phyloP scores from a whole-genome alignment of 2,113 vertebrate species.

The Puntigrus tetrazona region DNA sequence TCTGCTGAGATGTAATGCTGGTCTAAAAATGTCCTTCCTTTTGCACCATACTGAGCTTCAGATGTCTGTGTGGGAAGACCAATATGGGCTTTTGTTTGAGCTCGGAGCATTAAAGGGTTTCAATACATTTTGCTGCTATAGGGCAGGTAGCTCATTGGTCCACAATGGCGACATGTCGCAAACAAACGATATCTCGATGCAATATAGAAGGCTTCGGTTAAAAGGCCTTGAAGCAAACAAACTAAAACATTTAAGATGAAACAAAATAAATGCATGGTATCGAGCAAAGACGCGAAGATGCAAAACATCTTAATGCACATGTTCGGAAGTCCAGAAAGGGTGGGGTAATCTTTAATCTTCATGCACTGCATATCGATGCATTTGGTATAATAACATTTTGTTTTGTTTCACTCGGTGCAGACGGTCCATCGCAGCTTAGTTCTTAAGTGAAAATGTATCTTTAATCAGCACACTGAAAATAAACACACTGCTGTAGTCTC shows the following conservation, averaged over 20 bases:
- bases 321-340: neutral
- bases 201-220: neutral
- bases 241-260: neutral
- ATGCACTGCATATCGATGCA: too few species aligned
- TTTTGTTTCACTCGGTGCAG: neutral
- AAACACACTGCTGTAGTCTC: neutral
- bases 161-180: neutral
- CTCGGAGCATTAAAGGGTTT: neutral
- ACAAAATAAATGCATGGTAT: neutral
- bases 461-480: neutral
- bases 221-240: neutral
- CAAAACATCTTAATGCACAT: neutral
- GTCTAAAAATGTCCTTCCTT: neutral
- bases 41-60: slow-evolving; percentile 8
- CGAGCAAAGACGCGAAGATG: neutral
- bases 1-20: neutral
- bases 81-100: slow-evolving; percentile 16
- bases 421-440: neutral
- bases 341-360: neutral
- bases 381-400: neutral
- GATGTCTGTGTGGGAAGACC: slow-evolving; percentile 12
- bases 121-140: neutral
- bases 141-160: neutral
- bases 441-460: neutral
- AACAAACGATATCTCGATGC: neutral